Evolutionary conservation across 2,113 vertebrate genomes (phyloP), one percentile per base, ranked within the genome.

Genomic region (Carassius gibelio): DNA sequence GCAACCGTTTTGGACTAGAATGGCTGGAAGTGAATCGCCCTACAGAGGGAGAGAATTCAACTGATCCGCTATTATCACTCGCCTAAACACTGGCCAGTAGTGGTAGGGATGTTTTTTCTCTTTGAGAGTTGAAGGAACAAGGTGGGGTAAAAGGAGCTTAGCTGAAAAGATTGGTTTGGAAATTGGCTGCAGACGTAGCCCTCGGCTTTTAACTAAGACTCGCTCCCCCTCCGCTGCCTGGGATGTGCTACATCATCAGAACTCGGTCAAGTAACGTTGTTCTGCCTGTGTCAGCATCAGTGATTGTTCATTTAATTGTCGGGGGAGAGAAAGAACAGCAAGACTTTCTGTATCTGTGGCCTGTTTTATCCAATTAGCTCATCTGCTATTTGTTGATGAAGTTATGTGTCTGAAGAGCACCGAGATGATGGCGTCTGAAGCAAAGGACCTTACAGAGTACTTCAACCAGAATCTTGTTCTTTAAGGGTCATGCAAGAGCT

Each of bases 1-100:
- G 93, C 92, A 94, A 94, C 93, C 82, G 9, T 64, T 59, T 30
- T 87, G 86, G 36, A 61, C 81, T 71, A 76, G 83, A 75, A 14
- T 88, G 88, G 84, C 76, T 82, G 90, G 90, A 89, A 88, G 74
- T 79, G 87, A 90, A 84, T 88, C 55, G 79, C 87, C 69, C 85
- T 48, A 48, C 88, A 77, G 83, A 87, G 71, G 52, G 81, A 90
- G 87, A 86, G 82, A 86, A 77, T 72, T 88, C 62, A 75, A 69
- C 50, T 48, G n/a, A 74, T 38, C 81, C 72, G 42, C 13, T 59
- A 68, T 66, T 81, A 59, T 64, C 68, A n/a, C 68, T 81, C 23
- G 19, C 21, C 76, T 74, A 61, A 88, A 68, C n/a, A 38, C 26
- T 17, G 19, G 38, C 71, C 48, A 68, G 64, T 38, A 82, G 75